These are phyloP conservation scores for Phylloscopus collybita DNA, from an alignment of 2,797 vertebrate species.

Conservation along the genomic window DNA sequence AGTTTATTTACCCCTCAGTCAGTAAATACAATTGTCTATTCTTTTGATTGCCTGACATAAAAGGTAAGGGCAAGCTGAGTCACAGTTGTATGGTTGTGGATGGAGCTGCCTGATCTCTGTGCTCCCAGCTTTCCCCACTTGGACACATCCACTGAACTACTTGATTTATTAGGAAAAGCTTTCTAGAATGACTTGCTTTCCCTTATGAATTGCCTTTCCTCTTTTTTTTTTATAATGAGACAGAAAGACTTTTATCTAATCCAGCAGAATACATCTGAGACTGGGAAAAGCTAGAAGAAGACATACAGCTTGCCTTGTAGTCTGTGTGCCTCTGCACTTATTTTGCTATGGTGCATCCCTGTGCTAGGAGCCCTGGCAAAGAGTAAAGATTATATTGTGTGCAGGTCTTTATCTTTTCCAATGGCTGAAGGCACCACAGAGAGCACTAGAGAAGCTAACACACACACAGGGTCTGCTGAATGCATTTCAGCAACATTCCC, in stretches of 20 bases:
- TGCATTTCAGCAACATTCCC: conserved; percentile 6
- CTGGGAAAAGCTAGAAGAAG: not conserved
- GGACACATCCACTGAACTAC: conserved; percentile 39
- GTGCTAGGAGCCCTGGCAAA: not conserved
- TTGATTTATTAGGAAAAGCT: conserved; percentile 36
- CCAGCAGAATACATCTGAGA: not conserved
- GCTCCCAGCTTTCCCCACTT: conserved; percentile 15
- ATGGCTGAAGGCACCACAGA: not conserved
- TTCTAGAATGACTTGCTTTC: conserved; percentile 49
- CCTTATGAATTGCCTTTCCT: conserved; percentile 30
- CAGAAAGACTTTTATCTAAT: conserved; percentile 17
- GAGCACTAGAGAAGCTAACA: not conserved
- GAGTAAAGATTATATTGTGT: not conserved
- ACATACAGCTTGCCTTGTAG: not conserved
- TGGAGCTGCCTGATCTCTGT: conserved; percentile 48
- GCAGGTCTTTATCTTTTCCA: conserved; percentile 20
- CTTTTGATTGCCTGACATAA: conserved; percentile 69
- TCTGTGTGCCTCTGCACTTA: not conserved
- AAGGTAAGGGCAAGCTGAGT: conserved; percentile 56
- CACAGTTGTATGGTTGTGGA: not conserved
- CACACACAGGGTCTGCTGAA: not conserved
- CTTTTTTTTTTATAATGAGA: conserved; percentile 12
- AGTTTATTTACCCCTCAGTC: conserved; percentile 62
- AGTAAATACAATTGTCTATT: conserved; percentile 60
- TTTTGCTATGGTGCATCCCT: not conserved